Percentiles rank a stretch among this genome's conserved stretches.
Evolutionary conservation across 2,888 invertebrate genomes (phyloP).

Genomic region (Papilio gigon): DNA sequence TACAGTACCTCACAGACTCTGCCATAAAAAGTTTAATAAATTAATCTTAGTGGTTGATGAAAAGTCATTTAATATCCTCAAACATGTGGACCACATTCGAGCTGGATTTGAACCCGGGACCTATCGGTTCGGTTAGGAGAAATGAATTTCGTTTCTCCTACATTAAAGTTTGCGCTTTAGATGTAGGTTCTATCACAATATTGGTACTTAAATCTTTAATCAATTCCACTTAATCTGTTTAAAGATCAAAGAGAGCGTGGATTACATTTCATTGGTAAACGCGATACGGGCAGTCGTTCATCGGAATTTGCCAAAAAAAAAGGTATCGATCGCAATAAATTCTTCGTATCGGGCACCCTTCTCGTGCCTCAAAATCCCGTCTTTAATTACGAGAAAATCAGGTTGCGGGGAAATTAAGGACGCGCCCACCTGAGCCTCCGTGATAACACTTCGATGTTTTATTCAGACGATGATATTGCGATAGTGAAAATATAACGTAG

Average conservation of each 20-base stretch:
- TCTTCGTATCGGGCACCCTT: constrained; percentile 48
- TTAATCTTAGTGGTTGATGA: too few species aligned
- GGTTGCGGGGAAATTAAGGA: constrained; percentile 57
- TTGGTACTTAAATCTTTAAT: not conserved
- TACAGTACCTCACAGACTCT: too few species aligned
- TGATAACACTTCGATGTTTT: constrained; percentile 59
- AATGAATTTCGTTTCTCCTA: too few species aligned
- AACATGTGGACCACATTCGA: too few species aligned
- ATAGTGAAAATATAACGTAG: too few species aligned
- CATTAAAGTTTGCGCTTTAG: too few species aligned
- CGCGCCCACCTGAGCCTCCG: constrained; percentile 53
- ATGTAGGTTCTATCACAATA: not conserved
- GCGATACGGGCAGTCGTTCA: constrained; percentile 14
- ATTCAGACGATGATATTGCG: constrained; percentile 46
- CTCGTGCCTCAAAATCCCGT: constrained; percentile 54
- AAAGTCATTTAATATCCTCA: too few species aligned
- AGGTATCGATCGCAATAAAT: constrained; percentile 49
- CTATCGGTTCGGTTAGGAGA: too few species aligned
- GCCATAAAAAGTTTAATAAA: too few species aligned
- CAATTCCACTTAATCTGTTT: constrained; percentile 8
- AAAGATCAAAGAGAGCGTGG: constrained; percentile 21
- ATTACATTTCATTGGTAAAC: constrained; percentile 18
- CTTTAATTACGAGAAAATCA: constrained; percentile 67
- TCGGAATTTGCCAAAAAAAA: constrained; percentile 24
- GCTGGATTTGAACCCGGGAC: not conserved